phyloP scores from a whole-genome alignment of 2,113 vertebrate genomes.

The Vidua macroura region DNA sequence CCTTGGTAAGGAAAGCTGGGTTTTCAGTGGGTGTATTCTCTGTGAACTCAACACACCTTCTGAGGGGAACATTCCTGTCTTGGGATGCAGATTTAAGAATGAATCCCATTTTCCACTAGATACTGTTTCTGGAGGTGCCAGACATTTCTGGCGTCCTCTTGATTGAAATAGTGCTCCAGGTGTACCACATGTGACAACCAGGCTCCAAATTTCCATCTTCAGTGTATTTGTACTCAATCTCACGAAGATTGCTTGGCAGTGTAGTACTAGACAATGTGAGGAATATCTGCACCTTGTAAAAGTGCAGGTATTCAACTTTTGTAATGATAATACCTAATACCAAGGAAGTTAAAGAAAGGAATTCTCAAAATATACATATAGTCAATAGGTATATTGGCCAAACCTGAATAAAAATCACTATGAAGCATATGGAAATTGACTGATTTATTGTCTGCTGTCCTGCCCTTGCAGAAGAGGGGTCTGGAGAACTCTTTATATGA shows the following conservation, averaged over 20 bases:
- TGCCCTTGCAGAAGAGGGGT: slow-evolving; percentile 84
- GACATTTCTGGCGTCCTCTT: neutral
- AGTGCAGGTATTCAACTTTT: neutral
- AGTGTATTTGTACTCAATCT: neutral
- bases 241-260: neutral
- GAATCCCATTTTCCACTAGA: neutral
- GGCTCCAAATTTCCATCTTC: neutral
- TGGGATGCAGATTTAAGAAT: neutral
- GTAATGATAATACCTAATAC: neutral
- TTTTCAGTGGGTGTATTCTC: neutral
- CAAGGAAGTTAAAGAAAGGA: neutral
- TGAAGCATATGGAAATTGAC: neutral
- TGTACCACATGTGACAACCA: neutral
- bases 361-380: neutral
- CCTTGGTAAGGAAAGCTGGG: slow-evolving; percentile 75
- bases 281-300: neutral
- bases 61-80: neutral
- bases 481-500: slow-evolving; percentile 88
- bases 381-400: neutral
- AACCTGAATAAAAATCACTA: neutral
- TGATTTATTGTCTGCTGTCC: neutral
- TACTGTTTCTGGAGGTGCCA: neutral
- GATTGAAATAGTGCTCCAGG: neutral
- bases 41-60: neutral
- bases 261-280: neutral